Conservation (phyloP, 2,888 invertebrate genomes). For the Agonum fuliginosum region DNA sequence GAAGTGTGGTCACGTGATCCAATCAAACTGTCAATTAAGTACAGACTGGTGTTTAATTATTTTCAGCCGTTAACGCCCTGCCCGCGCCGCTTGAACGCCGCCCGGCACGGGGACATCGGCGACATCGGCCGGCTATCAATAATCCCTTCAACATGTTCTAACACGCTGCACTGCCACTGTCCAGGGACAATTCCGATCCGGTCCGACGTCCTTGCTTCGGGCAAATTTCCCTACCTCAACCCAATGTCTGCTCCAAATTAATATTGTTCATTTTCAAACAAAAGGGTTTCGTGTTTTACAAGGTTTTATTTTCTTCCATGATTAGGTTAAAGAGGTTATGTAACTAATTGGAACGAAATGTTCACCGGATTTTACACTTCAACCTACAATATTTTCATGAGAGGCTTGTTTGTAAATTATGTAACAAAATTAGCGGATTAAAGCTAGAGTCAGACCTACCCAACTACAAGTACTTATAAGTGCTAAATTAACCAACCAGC, state of each 20-base stretch:
- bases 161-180: slow-evolving; percentile 16
- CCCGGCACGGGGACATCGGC: background rate
- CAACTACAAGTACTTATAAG: no score
- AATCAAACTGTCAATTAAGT: slow-evolving; percentile 73
- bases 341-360: background rate
- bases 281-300: slow-evolving; percentile 11
- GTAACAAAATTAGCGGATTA: no score
- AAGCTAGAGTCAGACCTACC: no score
- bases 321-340: background rate
- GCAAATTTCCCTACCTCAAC: background rate
- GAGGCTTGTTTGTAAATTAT: no score
- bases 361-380: background rate
- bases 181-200: background rate
- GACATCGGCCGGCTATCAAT: slow-evolving; percentile 49
- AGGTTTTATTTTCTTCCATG: slow-evolving; percentile 19
- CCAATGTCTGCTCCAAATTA: background rate
- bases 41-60: slow-evolving; percentile 70
- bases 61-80: slow-evolving; percentile 51
- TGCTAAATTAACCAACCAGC: no score
- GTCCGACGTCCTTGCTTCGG: background rate
- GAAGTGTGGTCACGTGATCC: slow-evolving; percentile 68
- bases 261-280: slow-evolving; percentile 32
- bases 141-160: slow-evolving; percentile 50
- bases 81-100: slow-evolving; percentile 15
- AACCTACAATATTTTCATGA: no score